Percentiles rank a stretch among this genome's conserved stretches.
phyloP scores from a whole-genome alignment of 2,888 invertebrate genomes.

The Sphaerophoria rueppellii region DNA sequence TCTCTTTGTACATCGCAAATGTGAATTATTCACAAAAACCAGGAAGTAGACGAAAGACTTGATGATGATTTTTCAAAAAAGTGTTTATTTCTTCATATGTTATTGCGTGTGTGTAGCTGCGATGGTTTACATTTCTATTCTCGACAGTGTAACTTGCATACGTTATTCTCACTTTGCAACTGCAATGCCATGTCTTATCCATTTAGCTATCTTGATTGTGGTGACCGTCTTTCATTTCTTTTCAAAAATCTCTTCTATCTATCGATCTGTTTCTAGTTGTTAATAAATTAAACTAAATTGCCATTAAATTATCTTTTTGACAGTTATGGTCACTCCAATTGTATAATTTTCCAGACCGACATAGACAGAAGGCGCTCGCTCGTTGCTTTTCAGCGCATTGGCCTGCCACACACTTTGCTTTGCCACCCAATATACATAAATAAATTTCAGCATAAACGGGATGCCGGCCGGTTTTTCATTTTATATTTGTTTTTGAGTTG shows the following conservation, averaged over 20 bases:
- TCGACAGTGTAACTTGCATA: not conserved
- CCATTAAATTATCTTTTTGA: not conserved
- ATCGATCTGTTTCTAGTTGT: not conserved
- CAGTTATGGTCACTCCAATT: constrained; percentile 3
- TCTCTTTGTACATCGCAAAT: not conserved
- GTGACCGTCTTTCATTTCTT: not conserved
- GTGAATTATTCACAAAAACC: constrained; percentile 31
- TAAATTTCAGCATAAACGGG: constrained; percentile 36
- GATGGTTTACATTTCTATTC: constrained; percentile 46
- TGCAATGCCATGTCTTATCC: constrained; percentile 23
- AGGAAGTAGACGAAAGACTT: constrained; percentile 44
- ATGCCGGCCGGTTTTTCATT: constrained; percentile 43
- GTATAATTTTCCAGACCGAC: constrained; percentile 25
- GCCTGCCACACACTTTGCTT: constrained; percentile 3
- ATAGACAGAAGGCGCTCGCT: not conserved
- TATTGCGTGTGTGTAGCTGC: not conserved
- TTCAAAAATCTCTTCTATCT: too few species aligned
- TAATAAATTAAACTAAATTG: not conserved
- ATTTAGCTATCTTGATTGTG: constrained; percentile 17
- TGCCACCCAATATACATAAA: constrained; percentile 39
- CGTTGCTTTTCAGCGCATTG: constrained; percentile 13
- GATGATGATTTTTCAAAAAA: constrained; percentile 18
- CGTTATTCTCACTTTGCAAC: constrained; percentile 2
- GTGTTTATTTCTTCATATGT: constrained; percentile 34
- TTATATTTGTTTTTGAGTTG: not conserved